These are phyloP conservation scores for Arctia plantaginis DNA, from an alignment of 2,888 invertebrate genomes.

Conservation along the genomic window DNA sequence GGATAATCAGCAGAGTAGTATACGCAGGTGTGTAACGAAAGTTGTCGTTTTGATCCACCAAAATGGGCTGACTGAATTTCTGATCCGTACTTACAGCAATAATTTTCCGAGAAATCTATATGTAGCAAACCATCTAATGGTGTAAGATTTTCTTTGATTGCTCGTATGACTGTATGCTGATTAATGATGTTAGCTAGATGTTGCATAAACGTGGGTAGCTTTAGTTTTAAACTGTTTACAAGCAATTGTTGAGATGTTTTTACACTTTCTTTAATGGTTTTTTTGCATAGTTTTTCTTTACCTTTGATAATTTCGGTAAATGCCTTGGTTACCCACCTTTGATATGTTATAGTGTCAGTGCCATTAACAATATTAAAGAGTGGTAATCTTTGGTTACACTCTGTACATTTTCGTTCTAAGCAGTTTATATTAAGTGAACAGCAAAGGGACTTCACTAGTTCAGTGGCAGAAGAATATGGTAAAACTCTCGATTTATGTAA, in stretches of 20 bases:
- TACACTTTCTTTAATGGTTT: too few species aligned
- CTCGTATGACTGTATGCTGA: neutral
- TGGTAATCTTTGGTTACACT: slow-evolving; percentile 3
- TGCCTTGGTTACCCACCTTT: slow-evolving; percentile 25
- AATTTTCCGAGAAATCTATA: slow-evolving; percentile 26
- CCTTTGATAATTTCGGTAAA: slow-evolving; percentile 6
- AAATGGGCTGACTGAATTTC: slow-evolving; percentile 26
- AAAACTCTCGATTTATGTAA: slow-evolving; percentile 17
- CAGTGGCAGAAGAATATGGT: slow-evolving; percentile 3
- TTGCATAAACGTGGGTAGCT: slow-evolving; percentile 17
- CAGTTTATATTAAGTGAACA: slow-evolving; percentile 16
- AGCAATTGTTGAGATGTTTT: slow-evolving; percentile 4
- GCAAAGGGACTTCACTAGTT: slow-evolving; percentile 17
- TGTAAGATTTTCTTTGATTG: slow-evolving; percentile 9
- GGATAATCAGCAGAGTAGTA: slow-evolving; percentile 3
- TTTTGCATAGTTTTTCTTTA: slow-evolving; percentile 8
- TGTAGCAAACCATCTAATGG: slow-evolving; percentile 13
- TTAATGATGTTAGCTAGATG: slow-evolving; percentile 18
- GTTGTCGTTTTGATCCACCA: slow-evolving; percentile 16
- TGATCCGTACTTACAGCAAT: slow-evolving; percentile 15
- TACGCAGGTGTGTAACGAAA: slow-evolving; percentile 22
- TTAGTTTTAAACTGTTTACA: slow-evolving; percentile 9
- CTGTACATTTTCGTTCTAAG: slow-evolving; percentile 21
- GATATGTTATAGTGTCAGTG: slow-evolving; percentile 18
- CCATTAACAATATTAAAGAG: slow-evolving; percentile 3